Evolutionary conservation across 2,113 vertebrate species (phyloP).

Genomic region (Rousettus leschenaultii): DNA sequence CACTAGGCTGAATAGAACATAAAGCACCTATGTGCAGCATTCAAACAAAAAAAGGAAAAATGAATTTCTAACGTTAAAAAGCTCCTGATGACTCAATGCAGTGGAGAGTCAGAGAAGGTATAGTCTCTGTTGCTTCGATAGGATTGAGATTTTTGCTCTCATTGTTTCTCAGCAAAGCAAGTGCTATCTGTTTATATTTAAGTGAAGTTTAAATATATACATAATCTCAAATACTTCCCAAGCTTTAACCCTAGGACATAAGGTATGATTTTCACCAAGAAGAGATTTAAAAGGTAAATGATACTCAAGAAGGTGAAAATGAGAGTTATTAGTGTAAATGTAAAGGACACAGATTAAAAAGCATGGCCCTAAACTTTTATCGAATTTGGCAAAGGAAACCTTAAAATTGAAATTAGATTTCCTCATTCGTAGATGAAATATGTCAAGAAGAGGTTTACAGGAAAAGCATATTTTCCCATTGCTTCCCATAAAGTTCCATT

Average conservation of each 20-base stretch:
- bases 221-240: not conserved
- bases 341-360: slow-evolving; percentile 61
- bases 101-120: not conserved
- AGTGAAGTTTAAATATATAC: not conserved
- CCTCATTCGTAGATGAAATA: slow-evolving; percentile 51
- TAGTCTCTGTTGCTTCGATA: not conserved
- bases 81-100: not conserved
- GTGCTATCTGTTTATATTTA: not conserved
- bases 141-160: not conserved
- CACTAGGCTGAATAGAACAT: not conserved
- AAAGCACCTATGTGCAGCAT: not conserved
- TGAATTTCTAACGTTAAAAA: not conserved
- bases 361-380: slow-evolving; percentile 18
- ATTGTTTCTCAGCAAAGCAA: slow-evolving; percentile 20
- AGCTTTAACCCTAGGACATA: slow-evolving; percentile 22
- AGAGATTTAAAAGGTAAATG: slow-evolving; percentile 63
- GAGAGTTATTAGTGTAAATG: slow-evolving; percentile 55
- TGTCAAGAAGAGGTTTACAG: slow-evolving; percentile 13
- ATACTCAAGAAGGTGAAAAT: slow-evolving; percentile 36
- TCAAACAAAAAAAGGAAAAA: not conserved
- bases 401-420: slow-evolving; percentile 70
- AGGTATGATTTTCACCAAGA: slow-evolving; percentile 33
- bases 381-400: slow-evolving; percentile 64
- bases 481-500: slow-evolving; percentile 22
- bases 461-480: not conserved